Conservation (phyloP, 1,140 invertebrate species). For the Aleiodes sp. region DNA sequence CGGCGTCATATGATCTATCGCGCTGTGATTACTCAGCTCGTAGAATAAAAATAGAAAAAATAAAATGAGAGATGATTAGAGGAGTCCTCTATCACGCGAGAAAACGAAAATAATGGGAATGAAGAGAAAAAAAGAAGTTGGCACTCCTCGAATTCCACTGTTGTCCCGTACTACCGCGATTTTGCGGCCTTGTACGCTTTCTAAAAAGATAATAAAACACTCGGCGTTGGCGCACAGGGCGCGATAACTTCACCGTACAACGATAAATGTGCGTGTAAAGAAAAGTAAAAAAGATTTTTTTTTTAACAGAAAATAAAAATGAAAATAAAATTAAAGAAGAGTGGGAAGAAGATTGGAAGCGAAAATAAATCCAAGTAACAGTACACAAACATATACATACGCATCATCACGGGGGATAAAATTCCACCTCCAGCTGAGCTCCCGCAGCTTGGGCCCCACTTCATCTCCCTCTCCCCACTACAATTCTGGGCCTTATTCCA, state of each 20-base stretch:
- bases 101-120: too few species aligned
- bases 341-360: neutral
- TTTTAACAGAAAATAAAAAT: too few species aligned
- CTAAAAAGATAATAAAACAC: slow-evolving; percentile 42
- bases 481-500: too few species aligned
- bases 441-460: neutral
- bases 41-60: too few species aligned
- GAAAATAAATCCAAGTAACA: neutral
- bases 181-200: slow-evolving; percentile 38
- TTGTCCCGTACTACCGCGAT: slow-evolving; percentile 16
- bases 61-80: slow-evolving; percentile 25
- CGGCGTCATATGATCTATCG: too few species aligned
- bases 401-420: neutral
- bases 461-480: neutral
- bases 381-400: neutral
- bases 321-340: neutral
- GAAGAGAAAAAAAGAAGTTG: neutral
- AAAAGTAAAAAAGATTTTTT: neutral
- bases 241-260: slow-evolving; percentile 29
- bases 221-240: slow-evolving; percentile 3
- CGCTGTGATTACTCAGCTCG: too few species aligned
- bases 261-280: slow-evolving; percentile 27
- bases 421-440: neutral
- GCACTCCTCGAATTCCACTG: slow-evolving; percentile 38
- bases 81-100: slow-evolving; percentile 17